phyloP scores from a whole-genome alignment of 2,113 vertebrate genomes.

The Myotis yumanensis region DNA sequence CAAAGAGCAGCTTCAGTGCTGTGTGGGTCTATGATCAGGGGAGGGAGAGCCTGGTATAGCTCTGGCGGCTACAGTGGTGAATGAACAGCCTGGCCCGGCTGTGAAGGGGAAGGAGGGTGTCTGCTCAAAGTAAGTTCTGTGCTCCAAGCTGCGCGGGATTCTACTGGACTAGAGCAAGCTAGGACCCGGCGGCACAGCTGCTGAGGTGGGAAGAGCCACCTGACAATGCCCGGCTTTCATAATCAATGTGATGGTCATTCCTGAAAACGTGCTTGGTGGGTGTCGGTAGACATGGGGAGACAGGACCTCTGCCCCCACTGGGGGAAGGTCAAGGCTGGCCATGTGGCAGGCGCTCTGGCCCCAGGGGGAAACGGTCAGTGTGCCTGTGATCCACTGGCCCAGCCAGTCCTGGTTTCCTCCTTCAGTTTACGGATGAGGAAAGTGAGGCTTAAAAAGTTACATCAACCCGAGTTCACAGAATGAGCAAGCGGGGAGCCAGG shows the following conservation, averaged over 20 bases:
- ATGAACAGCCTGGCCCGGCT: background rate
- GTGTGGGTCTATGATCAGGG: too few species aligned
- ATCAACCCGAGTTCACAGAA: background rate
- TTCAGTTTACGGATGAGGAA: background rate
- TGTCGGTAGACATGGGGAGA: background rate
- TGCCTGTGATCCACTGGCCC: background rate
- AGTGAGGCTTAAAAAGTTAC: background rate
- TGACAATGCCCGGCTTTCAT: background rate
- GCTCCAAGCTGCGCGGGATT: background rate
- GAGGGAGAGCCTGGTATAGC: background rate
- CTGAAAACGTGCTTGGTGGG: background rate
- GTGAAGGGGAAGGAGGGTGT: background rate
- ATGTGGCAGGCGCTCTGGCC: background rate
- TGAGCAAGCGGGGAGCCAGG: background rate
- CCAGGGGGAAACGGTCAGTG: background rate
- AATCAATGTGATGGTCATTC: background rate
- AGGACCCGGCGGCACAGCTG: background rate
- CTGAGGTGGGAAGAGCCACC: background rate
- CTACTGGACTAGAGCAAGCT: background rate
- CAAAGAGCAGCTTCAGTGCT: background rate
- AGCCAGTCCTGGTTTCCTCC: background rate
- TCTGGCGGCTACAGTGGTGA: background rate
- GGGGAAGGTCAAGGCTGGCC: background rate
- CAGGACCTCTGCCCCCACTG: background rate
- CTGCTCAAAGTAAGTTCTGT: background rate